Evolutionary conservation across 2,797 vertebrate genomes (phyloP), one percentile per base, ranked within the genome.

Genomic region (Sebastes vulpes): DNA sequence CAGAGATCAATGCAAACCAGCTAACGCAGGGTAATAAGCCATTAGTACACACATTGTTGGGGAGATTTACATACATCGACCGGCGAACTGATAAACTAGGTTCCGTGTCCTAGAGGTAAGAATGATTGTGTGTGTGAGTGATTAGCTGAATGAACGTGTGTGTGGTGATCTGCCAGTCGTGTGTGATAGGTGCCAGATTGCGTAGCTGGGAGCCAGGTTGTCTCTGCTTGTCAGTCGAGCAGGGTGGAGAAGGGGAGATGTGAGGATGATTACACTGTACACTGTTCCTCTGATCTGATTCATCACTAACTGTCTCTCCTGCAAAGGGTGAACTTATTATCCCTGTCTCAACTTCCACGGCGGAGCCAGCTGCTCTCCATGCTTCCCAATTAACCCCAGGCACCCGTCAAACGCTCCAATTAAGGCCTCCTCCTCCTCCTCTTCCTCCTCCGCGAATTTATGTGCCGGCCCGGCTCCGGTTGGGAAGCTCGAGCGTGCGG

Each of bases 1-100:
- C 66, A 61, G 67, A 92, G 94, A 96, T 97, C 96, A 95, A 96
- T 97, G 96, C 92, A 96, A 97, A 97, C 95, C 88, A 88, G 92
- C 92, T 96, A 92, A 95, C 90, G 54, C 66, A 25, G 84, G 94
- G 92, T 92, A 96, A 95, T 95, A 95, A 94, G 92, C 92, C 88
- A 91, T 95, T 94, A 94, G 93, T 94, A 95, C 94, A 93, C 94
- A 94, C 90, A 92, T 94, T 94, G 94, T 89, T 89, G 80, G 73
- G 75, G 79, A 91, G 88, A 95, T 96, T 96, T 96, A 96, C 94
- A 96, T 94, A 94, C 92, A 95, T 94, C 83, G 92, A 92, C 87
- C 89, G 38, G 79, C 63, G 20, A 79, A 89, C 89, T 94, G 90
- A 94, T 93, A 85, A 94, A 93, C 90, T 81, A 28, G 84, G 77